A percentile compares a stretch with the other conserved stretches of the same genome.
These are phyloP conservation scores for Micronisus gabar DNA, from an alignment of 2,113 vertebrate genomes.

Conservation along the genomic window DNA sequence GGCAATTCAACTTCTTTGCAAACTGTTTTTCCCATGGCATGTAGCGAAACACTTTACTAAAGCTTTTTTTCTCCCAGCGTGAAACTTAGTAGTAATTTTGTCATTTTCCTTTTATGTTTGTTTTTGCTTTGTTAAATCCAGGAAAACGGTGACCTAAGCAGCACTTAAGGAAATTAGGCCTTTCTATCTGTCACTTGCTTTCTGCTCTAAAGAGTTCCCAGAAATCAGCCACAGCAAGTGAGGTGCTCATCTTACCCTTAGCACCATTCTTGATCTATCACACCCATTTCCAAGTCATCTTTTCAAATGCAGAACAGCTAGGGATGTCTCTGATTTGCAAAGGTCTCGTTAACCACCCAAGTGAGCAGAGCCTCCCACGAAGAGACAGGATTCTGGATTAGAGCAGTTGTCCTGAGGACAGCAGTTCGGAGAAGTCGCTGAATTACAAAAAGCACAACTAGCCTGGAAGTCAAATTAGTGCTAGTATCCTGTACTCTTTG, in stretches of 20 bases:
- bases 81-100: not conserved
- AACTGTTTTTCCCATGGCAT: not conserved
- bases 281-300: not conserved
- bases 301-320: not conserved
- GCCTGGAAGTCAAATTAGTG: not conserved
- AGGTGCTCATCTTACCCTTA: not conserved
- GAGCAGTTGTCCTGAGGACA: not conserved
- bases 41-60: not conserved
- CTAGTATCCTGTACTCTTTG: rapidly evolving
- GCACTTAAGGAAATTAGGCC: not conserved
- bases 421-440: not conserved
- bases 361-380: not conserved
- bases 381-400: not conserved
- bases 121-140: not conserved
- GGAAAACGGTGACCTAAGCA: not conserved
- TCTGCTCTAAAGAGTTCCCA: not conserved
- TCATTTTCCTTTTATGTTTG: not conserved
- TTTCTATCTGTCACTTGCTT: not conserved
- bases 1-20: not conserved
- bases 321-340: not conserved
- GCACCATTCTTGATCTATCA: not conserved
- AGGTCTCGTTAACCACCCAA: not conserved
- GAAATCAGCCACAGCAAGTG: not conserved
- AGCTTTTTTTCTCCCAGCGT: not conserved
- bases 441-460: not conserved